Evolutionary conservation across 2,888 invertebrate genomes (phyloP).

Genomic region (Eupithecia dodoneata): DNA sequence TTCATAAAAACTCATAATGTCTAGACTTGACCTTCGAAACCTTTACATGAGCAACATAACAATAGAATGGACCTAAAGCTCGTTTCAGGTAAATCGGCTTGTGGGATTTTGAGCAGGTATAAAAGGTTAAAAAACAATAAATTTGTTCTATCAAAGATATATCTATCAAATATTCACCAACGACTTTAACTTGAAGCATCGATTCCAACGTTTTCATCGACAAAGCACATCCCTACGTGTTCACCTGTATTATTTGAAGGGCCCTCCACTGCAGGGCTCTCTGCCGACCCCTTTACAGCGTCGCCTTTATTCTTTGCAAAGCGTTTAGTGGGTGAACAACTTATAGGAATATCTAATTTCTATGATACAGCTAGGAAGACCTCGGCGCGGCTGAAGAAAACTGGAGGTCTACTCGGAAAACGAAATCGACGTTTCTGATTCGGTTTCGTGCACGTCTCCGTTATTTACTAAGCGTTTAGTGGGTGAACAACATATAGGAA

Average conservation of each 20-base stretch:
- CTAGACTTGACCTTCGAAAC: too few relatives aligned
- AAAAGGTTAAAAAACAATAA: too few relatives aligned
- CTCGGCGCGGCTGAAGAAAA: not conserved
- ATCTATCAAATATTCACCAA: not conserved
- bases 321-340: conserved; percentile 27
- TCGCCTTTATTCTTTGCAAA: conserved; percentile 51
- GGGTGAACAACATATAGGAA: conserved; percentile 16
- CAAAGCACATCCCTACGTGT: conserved; percentile 43
- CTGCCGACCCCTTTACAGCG: conserved; percentile 66
- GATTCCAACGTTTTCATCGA: conserved; percentile 44
- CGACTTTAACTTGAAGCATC: conserved; percentile 1
- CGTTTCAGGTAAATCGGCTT: too few relatives aligned
- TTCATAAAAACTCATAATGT: too few relatives aligned
- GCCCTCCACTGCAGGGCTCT: conserved; percentile 63
- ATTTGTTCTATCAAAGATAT: too few relatives aligned
- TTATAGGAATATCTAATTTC: conserved; percentile 17
- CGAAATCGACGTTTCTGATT: too few relatives aligned
- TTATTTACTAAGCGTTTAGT: conserved; percentile 37
- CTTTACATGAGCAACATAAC: too few relatives aligned
- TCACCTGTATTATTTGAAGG: conserved; percentile 76
- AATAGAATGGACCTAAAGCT: too few relatives aligned
- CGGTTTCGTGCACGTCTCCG: conserved; percentile 49
- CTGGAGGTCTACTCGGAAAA: too few relatives aligned
- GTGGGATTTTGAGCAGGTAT: too few relatives aligned
- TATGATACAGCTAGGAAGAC: conserved; percentile 9